phyloP scores from a whole-genome alignment of 2,888 invertebrate genomes.

The Alcis repandata region DNA sequence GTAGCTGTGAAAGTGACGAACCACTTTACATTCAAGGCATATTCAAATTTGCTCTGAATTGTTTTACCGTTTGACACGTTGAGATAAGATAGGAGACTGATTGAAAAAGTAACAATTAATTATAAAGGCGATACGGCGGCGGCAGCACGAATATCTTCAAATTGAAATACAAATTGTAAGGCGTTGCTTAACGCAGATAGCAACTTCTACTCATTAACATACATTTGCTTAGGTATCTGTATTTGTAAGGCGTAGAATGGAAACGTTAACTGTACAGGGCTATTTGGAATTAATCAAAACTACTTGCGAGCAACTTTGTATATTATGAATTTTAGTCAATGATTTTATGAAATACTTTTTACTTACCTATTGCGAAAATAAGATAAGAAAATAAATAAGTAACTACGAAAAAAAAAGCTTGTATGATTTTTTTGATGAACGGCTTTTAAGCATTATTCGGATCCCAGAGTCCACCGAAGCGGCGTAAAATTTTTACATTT shows the following conservation, averaged over 20 bases:
- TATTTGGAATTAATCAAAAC: no score
- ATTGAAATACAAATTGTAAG: conserved; percentile 47
- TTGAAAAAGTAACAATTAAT: conserved; percentile 15
- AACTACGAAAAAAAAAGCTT: no score
- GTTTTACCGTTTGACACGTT: conserved; percentile 34
- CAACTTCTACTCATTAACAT: conserved; percentile 50
- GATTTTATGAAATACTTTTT: no score
- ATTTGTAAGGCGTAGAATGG: conserved; percentile 43
- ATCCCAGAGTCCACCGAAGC: no score
- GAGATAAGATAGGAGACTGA: conserved; percentile 19
- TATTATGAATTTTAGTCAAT: no score
- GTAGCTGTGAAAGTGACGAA: conserved; percentile 15
- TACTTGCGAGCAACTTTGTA: no score
- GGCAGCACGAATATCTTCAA: conserved; percentile 36
- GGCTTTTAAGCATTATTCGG: no score
- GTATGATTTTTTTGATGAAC: no score
- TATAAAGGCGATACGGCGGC: conserved; percentile 11
- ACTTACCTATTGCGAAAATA: no score
- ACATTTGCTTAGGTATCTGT: conserved; percentile 50
- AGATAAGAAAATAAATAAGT: no score
- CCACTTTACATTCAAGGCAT: conserved; percentile 16
- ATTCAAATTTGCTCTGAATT: conserved; percentile 21
- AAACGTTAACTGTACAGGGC: conserved; percentile 20
- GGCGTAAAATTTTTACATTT: no score
- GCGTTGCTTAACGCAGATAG: conserved; percentile 42